Base-by-base conservation (phyloP, 2,113 vertebrate genomes). In the Cavia aperea region DNA sequence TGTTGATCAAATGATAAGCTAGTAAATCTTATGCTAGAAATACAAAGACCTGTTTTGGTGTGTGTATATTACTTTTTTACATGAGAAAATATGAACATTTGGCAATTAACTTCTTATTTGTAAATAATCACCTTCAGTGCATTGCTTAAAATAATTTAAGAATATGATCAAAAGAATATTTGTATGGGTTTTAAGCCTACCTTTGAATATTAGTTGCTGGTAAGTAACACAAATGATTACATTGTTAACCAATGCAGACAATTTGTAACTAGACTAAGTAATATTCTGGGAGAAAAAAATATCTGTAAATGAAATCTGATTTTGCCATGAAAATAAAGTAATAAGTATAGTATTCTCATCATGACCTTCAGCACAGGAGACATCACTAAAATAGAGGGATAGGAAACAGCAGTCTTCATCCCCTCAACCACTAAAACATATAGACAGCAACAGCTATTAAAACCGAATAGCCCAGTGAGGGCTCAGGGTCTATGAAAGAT, bases 201-300 rank as follows among this genome's bases (percentile, higher is more conserved):
- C 0, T 39, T 75, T 84, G 10, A 94, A 95, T 19, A 56, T 5
- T 54, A 31, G 13, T 11, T 8, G 1, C 51, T 68, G 33, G 49
- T 86, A 0, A 23, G 16, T 66, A 79, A 89, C 75, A 51, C 18
- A 72, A 96, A 92, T 90, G 0, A 12, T 29, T 78, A 91, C 75
- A 90, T 89, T 87, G 89, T 88, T 56, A 89, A 56, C 62, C 83
- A 96, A 29, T 49, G 68, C 19, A 58, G 13, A 19, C 24, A 90
- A 66, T 79, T 91, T 65, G 83, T 58, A 93, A 88, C 39, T 84
- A 93, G 39, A 77, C 56, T 54, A 94, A 73, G 26, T 75, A 60
- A 90, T 21, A 4, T 70, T 75, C 15, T 87, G 90, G 60, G 23
- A 15, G 62, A 90, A 84, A 90, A 84, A 88, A 56, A 63, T 54